phyloP scores from a whole-genome alignment of 2,888 invertebrate species.

The Volucella bombylans region DNA sequence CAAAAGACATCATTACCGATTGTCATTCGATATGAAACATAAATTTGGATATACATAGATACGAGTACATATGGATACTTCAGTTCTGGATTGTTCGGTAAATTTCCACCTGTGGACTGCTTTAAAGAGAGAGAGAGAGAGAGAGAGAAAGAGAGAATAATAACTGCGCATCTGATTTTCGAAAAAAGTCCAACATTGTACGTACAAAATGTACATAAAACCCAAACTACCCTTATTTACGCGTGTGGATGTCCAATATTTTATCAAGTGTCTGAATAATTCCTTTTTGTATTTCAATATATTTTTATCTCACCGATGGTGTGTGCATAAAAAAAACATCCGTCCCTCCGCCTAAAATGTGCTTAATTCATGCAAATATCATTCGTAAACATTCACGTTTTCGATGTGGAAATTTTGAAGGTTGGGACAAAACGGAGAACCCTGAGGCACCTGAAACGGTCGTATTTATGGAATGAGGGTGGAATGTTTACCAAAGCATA shows the following conservation, averaged over 20 bases:
- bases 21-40: too few species aligned
- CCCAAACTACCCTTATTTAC: neutral
- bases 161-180: constrained; percentile 56
- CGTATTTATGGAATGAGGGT: too few species aligned
- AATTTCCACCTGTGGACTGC: constrained; percentile 63
- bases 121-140: neutral
- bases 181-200: neutral
- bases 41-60: neutral
- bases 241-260: constrained; percentile 11
- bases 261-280: neutral
- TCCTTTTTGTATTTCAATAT: constrained; percentile 9
- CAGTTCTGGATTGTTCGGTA: constrained; percentile 15
- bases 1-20: neutral
- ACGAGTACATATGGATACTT: neutral
- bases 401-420: neutral
- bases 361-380: constrained; percentile 28
- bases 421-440: neutral
- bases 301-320: constrained; percentile 3
- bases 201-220: neutral
- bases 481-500: too few species aligned
- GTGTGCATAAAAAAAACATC: neutral
- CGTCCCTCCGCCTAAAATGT: neutral
- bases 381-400: neutral
- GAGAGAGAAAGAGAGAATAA: neutral
- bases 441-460: too few species aligned